Percentiles rank a stretch among this genome's conserved stretches.
Conservation (phyloP, 2,888 invertebrate genomes). For the Drosophila acutilabella region DNA sequence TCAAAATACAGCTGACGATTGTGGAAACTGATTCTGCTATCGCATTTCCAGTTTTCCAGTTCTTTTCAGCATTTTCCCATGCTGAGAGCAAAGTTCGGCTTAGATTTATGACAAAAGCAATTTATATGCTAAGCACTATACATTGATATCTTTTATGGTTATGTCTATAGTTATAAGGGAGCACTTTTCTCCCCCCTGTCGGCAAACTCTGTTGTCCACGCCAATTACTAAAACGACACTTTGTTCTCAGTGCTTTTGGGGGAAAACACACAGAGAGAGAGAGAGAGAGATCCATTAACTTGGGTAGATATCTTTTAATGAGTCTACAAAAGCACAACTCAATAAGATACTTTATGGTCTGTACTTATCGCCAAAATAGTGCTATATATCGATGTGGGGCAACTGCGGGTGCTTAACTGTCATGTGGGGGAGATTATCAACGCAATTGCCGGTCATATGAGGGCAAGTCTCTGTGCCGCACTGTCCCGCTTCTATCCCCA, state of each 20-base stretch:
- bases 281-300: conserved; percentile 33
- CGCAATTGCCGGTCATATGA: conserved; percentile 52
- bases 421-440: conserved; percentile 9
- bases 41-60: conserved; percentile 41
- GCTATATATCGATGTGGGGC: conserved; percentile 35
- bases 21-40: conserved; percentile 17
- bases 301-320: conserved; percentile 64
- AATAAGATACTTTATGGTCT: conserved; percentile 66
- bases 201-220: conserved; percentile 52
- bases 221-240: conserved; percentile 55
- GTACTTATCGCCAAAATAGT: conserved; percentile 58
- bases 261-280: not conserved
- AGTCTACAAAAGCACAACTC: conserved; percentile 68
- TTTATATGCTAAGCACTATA: conserved; percentile 44
- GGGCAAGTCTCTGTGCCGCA: conserved; percentile 37
- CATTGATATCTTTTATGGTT: conserved; percentile 45
- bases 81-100: conserved; percentile 27
- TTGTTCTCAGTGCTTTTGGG: conserved; percentile 15
- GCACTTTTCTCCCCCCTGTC: conserved; percentile 19
- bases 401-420: conserved; percentile 36
- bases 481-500: not conserved
- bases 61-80: conserved; percentile 52
- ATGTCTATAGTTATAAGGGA: conserved; percentile 43
- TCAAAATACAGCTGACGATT: too few relatives aligned
- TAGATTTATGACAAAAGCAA: conserved; percentile 62